Conservation (phyloP, 1,140 invertebrate genomes). For the Papilio glaucus region DNA sequence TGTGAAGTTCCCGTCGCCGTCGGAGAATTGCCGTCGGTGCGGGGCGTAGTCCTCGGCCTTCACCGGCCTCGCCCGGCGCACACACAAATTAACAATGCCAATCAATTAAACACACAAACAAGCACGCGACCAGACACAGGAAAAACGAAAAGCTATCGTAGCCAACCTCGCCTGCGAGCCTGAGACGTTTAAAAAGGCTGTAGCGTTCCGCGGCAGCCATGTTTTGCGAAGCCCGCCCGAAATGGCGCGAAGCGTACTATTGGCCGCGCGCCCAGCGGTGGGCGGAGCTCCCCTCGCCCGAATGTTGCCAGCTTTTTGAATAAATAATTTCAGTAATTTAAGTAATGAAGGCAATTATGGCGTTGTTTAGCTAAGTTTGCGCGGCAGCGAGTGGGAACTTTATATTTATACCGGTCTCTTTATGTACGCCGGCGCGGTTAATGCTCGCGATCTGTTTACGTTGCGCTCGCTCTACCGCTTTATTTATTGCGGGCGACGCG, state of each 20-base stretch:
- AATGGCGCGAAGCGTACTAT: conserved; percentile 48
- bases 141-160: conserved; percentile 40
- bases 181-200: conserved; percentile 32
- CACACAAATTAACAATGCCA: conserved; percentile 48
- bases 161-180: conserved; percentile 14
- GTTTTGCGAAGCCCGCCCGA: conserved; percentile 68
- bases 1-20: conserved; percentile 38
- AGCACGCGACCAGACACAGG: conserved; percentile 46
- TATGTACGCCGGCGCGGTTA: conserved; percentile 81
- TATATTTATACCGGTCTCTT: conserved; percentile 83
- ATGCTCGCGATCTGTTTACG: conserved; percentile 82
- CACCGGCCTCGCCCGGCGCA: conserved; percentile 13
- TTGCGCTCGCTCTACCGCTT: conserved; percentile 56
- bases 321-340: conserved; percentile 84
- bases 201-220: conserved; percentile 64
- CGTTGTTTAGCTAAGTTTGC: conserved; percentile 83
- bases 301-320: conserved; percentile 84
- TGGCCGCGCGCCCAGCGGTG: conserved; percentile 52
- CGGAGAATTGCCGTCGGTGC: conserved; percentile 39
- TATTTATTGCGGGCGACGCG: conserved; percentile 77
- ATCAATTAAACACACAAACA: conserved; percentile 49
- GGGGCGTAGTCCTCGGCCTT: not conserved
- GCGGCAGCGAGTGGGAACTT: conserved; percentile 81
- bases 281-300: conserved; percentile 67
- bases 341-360: conserved; percentile 84